Evolutionary conservation across 2,888 invertebrate genomes (phyloP), one percentile per base, ranked within the genome.

Genomic region (Erebia ligea): DNA sequence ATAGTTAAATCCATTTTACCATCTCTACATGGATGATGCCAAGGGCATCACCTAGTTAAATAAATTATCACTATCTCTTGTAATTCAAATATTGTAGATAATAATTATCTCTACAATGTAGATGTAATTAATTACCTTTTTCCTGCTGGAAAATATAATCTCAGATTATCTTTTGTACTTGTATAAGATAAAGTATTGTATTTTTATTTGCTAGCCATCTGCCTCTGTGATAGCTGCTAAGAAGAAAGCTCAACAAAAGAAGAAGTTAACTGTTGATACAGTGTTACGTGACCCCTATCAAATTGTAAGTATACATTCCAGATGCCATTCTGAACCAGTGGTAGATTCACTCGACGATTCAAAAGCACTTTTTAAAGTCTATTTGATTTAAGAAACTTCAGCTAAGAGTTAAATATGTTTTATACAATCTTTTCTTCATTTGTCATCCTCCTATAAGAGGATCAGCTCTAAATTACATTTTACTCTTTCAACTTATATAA

Each of bases 211-310:
- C 40, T 70, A 93, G 92, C 89, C 92, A 5, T 95, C 94, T 68
- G 90, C 94, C 64, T 94, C 94, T 58, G 81, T 96, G 59, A 79
- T 95, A n/a, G 95, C 96, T 77, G 96, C 96, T 4, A 96, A 96
- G 84, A 94, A 94, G 77, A 95, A 95, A 77, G 95, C 95, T 42
- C 94, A 94, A 73, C 91, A 94, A 64, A 95, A 94, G 79, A 95
- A 95, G 76, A 94, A 93, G 76, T 88, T 91, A 76, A 82, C 87
- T 72, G 80, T 91, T 11, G 92, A 92, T 67, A 88, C 85, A 50
- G 87, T 93, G 66, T 83, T 96, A 5, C 91, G 90, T 76, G 96
- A 96, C 82, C 95, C 95, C 78, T 96, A 95, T 83, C 95, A 96
- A 86, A 95, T 92, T 80, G 95, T 95, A 84, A 94, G 94, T 87